Evolutionary conservation across 2,113 vertebrate species (phyloP).

Genomic region (Corythoichthys intestinalis): DNA sequence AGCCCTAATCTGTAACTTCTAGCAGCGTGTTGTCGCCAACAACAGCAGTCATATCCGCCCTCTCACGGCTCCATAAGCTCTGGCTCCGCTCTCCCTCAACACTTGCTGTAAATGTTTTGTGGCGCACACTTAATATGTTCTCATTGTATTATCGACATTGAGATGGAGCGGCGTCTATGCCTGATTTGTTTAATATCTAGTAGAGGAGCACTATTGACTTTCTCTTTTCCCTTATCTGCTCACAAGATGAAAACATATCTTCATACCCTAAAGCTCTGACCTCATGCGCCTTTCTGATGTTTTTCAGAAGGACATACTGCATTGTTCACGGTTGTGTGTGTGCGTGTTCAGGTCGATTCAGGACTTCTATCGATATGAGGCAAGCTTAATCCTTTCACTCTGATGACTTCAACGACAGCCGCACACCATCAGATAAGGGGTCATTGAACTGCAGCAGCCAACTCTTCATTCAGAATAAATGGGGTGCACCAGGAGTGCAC

Average conservation of each 20-base stretch:
- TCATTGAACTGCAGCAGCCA: constrained; percentile 74
- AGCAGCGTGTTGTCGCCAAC: background rate
- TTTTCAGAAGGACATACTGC: constrained; percentile 54
- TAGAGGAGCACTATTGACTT: constrained; percentile 66
- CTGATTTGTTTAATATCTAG: constrained; percentile 72
- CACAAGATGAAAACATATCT: constrained; percentile 69
- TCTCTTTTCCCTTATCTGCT: constrained; percentile 58
- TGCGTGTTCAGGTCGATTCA: constrained; percentile 56
- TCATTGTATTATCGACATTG: constrained; percentile 63
- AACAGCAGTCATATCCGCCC: background rate
- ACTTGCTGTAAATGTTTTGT: constrained; percentile 50
- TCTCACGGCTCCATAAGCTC: constrained; percentile 34
- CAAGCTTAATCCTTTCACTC: constrained; percentile 74
- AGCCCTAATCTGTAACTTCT: constrained; percentile 25
- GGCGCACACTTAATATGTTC: constrained; percentile 55
- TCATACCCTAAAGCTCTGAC: constrained; percentile 56
- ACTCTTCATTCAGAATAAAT: constrained; percentile 77
- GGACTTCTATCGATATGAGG: constrained; percentile 72
- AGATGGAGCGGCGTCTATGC: constrained; percentile 40
- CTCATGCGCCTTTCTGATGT: constrained; percentile 62
- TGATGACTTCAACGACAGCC: constrained; percentile 75
- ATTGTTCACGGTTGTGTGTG: constrained; percentile 12
- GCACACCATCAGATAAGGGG: constrained; percentile 74
- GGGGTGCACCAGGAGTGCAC: constrained; percentile 73
- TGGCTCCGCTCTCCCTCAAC: constrained; percentile 18